A percentile compares a stretch with the other conserved stretches of the same genome.
These are phyloP conservation scores for Pelagia noctiluca DNA, from an alignment of 30 jellyfish, hydroid and myxozoan species.

Conservation along the genomic window DNA sequence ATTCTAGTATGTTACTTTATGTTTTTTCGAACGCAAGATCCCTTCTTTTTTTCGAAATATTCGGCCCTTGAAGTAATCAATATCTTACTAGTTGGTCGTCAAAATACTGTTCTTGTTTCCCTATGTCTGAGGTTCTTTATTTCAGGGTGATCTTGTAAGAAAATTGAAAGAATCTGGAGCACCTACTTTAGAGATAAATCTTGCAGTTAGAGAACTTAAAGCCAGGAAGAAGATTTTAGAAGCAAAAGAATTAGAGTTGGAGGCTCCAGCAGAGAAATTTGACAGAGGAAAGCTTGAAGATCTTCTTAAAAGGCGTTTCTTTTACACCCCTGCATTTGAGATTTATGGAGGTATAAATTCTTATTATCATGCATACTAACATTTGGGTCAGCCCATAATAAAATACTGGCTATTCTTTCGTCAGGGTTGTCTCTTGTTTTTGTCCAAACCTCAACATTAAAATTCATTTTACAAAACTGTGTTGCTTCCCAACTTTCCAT, in stretches of 20 bases:
- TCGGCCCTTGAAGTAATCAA: too few relatives aligned
- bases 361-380: neutral
- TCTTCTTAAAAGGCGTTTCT: slow-evolving; percentile 88
- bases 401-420: too few relatives aligned
- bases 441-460: too few relatives aligned
- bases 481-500: neutral
- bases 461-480: too few relatives aligned
- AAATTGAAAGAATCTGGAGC: slow-evolving; percentile 80
- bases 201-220: slow-evolving; percentile 96
- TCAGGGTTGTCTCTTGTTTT: too few relatives aligned
- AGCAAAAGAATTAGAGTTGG: slow-evolving; percentile 91
- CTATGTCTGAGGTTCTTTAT: too few relatives aligned
- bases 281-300: slow-evolving; percentile 98
- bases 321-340: slow-evolving; percentile 98
- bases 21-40: too few relatives aligned
- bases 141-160: slow-evolving; percentile 95
- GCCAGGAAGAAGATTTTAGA: slow-evolving; percentile 94
- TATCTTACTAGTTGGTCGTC: too few relatives aligned
- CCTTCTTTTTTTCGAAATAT: too few relatives aligned
- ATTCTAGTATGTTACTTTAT: too few relatives aligned
- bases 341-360: slow-evolving; percentile 95
- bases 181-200: slow-evolving; percentile 78
- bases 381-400: too few relatives aligned
- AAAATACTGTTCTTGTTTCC: too few relatives aligned
- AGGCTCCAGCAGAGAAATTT: slow-evolving; percentile 84